phyloP scores from a whole-genome alignment of 2,888 invertebrate genomes.

The Kuschelorhynchus macadamiae region DNA sequence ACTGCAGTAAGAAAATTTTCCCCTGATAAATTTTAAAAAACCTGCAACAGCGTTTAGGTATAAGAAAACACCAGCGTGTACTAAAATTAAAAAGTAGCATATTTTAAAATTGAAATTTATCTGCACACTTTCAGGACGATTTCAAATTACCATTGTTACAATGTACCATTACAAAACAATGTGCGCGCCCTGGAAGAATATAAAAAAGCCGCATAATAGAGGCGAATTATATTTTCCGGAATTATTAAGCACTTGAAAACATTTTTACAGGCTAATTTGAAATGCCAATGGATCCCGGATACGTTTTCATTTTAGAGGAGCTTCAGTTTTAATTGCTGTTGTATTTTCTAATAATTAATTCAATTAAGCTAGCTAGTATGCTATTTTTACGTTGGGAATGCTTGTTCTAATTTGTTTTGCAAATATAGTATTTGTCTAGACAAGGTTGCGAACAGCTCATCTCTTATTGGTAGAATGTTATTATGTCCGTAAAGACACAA shows the following conservation, averaged over 20 bases:
- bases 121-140: conserved; percentile 34
- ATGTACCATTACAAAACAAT: conserved; percentile 57
- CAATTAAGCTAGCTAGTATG: conserved; percentile 18
- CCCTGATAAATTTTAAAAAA: too few relatives aligned
- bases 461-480: too few relatives aligned
- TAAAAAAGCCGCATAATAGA: conserved; percentile 55
- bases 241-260: conserved; percentile 58
- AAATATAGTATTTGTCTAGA: not conserved
- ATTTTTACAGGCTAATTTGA: conserved; percentile 56
- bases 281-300: conserved; percentile 53
- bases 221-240: conserved; percentile 59
- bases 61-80: too few relatives aligned
- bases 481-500: too few relatives aligned
- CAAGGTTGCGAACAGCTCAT: not conserved
- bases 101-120: conserved; percentile 7
- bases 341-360: conserved; percentile 22
- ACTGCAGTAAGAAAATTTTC: too few relatives aligned
- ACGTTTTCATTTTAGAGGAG: conserved; percentile 19
- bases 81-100: not conserved
- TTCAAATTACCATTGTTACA: conserved; percentile 60
- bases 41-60: too few relatives aligned
- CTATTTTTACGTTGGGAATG: not conserved
- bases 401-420: not conserved
- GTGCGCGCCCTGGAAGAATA: conserved; percentile 53
- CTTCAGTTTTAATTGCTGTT: conserved; percentile 19